These are phyloP conservation scores for Enchytraeus crypticus DNA, from an alignment of 2,888 invertebrate genomes.

Conservation along the genomic window DNA sequence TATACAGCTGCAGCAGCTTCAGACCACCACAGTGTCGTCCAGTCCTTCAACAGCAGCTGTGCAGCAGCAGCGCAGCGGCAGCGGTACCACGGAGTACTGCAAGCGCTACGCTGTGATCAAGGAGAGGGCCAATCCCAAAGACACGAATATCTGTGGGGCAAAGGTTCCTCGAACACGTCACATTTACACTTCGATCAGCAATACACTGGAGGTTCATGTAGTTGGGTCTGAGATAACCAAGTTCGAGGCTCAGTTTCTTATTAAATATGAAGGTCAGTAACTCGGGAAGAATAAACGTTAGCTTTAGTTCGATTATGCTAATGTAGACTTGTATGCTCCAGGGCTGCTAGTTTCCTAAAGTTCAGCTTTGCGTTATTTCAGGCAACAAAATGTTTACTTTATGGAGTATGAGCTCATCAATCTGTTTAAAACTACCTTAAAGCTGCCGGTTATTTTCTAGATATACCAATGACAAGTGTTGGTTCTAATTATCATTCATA, in stretches of 20 bases:
- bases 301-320: no score
- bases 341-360: no score
- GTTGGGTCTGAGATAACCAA: constrained; percentile 19
- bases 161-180: constrained; percentile 7
- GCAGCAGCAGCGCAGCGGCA: not conserved
- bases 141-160: constrained; percentile 15
- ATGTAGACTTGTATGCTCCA: no score
- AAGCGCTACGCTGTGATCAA: not conserved
- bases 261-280: constrained; percentile 24
- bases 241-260: constrained; percentile 20
- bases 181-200: constrained; percentile 17
- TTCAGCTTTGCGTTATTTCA: no score
- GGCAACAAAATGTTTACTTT: no score
- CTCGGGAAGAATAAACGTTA: no score
- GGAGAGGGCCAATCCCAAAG: constrained; percentile 15
- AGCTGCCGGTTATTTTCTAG: no score
- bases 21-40: not conserved
- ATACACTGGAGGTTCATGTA: constrained; percentile 20
- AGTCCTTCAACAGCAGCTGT: not conserved
- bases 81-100: not conserved
- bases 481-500: no score
- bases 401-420: no score
- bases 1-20: not conserved
- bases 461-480: no score
- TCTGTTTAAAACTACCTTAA: no score